phyloP scores from a whole-genome alignment of 2,888 invertebrate genomes.

The Eustalomyia histrio region DNA sequence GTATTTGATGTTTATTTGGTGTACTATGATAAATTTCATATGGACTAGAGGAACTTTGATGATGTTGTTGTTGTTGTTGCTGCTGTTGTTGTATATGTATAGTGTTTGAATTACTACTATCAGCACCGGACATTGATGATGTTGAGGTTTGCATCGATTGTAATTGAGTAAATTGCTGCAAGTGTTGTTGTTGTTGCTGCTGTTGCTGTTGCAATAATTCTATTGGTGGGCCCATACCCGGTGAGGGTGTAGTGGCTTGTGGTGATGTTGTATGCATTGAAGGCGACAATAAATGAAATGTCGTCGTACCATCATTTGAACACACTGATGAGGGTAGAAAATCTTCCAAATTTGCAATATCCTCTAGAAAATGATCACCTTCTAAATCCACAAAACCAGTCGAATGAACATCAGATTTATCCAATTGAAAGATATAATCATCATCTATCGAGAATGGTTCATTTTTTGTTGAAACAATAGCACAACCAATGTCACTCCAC shows the following conservation, averaged over 20 bases:
- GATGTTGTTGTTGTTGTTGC: constrained; percentile 68
- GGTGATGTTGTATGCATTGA: constrained; percentile 68
- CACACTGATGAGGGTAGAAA: constrained; percentile 77
- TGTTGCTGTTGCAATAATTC: constrained; percentile 75
- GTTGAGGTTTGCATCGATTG: constrained; percentile 63
- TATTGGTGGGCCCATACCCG: constrained; percentile 74
- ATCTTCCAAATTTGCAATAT: constrained; percentile 90
- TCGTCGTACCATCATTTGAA: constrained; percentile 67
- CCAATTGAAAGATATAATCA: constrained; percentile 93
- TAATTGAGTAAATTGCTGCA: constrained; percentile 65
- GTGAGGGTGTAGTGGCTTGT: constrained; percentile 72
- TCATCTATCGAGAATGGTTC: constrained; percentile 90
- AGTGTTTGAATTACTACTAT: constrained; percentile 38
- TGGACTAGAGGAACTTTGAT: constrained; percentile 76
- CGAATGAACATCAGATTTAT: constrained; percentile 90
- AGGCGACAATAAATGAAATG: constrained; percentile 73
- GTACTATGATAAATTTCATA: constrained; percentile 79
- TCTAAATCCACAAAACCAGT: constrained; percentile 92
- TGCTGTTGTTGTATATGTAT: constrained; percentile 67
- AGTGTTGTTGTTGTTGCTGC: constrained; percentile 70
- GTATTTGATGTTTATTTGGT: constrained; percentile 75
- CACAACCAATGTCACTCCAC: constrained; percentile 79
- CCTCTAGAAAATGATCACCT: constrained; percentile 88
- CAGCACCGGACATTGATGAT: constrained; percentile 1
- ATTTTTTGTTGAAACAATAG: constrained; percentile 79